These are phyloP conservation scores for Rhodeus uyekii DNA, from an alignment of 2,797 vertebrate genomes.

Conservation along the genomic window DNA sequence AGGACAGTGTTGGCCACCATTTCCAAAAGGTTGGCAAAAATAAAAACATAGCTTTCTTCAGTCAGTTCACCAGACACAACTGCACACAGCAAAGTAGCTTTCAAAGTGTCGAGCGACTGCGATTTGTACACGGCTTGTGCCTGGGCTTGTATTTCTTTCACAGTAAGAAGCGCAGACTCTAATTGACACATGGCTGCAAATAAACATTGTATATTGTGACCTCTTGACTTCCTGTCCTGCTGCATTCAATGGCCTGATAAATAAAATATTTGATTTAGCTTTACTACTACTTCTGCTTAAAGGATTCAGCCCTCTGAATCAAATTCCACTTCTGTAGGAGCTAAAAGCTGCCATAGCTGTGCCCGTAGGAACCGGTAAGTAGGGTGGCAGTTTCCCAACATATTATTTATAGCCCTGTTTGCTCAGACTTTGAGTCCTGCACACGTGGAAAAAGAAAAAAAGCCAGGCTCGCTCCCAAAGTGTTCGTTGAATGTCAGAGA, in stretches of 20 bases:
- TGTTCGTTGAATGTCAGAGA: conserved; percentile 48
- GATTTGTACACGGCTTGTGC: conserved; percentile 25
- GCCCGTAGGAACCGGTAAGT: conserved; percentile 41
- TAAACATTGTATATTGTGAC: conserved; percentile 54
- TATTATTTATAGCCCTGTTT: conserved; percentile 61
- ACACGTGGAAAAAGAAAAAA: conserved; percentile 25
- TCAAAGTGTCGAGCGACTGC: conserved; percentile 21
- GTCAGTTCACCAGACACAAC: conserved; percentile 5
- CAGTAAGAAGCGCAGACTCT: conserved; percentile 28
- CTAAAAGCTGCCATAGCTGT: conserved; percentile 50
- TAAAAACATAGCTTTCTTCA: conserved; percentile 30
- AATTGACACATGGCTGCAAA: conserved; percentile 44
- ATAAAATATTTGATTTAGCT: conserved; percentile 62
- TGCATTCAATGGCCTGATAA: conserved; percentile 53
- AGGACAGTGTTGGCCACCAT: conserved; percentile 15
- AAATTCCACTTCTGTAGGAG: conserved; percentile 45
- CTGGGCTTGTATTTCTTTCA: conserved; percentile 35
- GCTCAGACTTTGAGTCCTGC: conserved; percentile 39
- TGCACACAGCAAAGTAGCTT: background rate
- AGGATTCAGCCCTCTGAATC: conserved; percentile 50
- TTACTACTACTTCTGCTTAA: conserved; percentile 51
- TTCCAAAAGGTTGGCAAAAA: conserved; percentile 27
- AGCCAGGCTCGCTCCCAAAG: conserved; percentile 43
- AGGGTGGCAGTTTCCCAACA: conserved; percentile 52
- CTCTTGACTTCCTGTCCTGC: conserved; percentile 43